Evolutionary conservation across 1,140 invertebrate species (phyloP), one percentile per base, ranked within the genome.

Genomic region (Dinothrombium tinctorium): DNA sequence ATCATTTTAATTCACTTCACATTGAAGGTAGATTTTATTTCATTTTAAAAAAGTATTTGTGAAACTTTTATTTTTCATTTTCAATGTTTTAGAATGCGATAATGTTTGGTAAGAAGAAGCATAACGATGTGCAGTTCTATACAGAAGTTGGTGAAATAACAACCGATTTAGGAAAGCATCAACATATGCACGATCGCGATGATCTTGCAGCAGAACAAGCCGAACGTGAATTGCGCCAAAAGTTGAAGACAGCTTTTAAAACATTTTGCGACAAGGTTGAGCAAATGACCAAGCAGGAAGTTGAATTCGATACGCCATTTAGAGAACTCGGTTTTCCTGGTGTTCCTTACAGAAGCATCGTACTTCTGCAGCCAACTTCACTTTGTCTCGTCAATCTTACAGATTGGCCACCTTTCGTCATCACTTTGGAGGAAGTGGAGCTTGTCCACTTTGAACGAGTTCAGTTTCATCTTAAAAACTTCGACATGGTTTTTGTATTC

Each of bases 61-160:
- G n/a, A n/a, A n/a, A n/a, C n/a, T n/a, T n/a, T n/a, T n/a, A n/a
- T n/a, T n/a, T n/a, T n/a, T n/a, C n/a, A n/a, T n/a, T n/a, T n/a
- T n/a, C n/a, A n/a, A n/a, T n/a, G n/a, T n/a, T n/a, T n/a, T n/a
- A n/a, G 71, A 82, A 96, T 60, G 86, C 89, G 22, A 95, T 98
- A 46, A 79, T 96, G 78, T 95, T 94, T 69, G 89, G 89, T 45
- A 99, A 98, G 61, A 96, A 96, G 64, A 98, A 98, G 56, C 90
- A 98, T 54, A 69, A 84, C 5, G 92, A 99, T 62, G 89, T 98
- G 3, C 90, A 99, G 56, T 98, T 99, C 63, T 99, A 95, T 58
- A 98, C 92, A 0, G 94, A 99, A 64, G 94, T 99, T 38, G 94
- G 94, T 52, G 94, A 99, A 64, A 94, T 98, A 31, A 96, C 89